A percentile compares a stretch with the other conserved stretches of the same genome.
Evolutionary conservation across 2,888 invertebrate species (phyloP).

Genomic region (Anoplius nigerrimus): DNA sequence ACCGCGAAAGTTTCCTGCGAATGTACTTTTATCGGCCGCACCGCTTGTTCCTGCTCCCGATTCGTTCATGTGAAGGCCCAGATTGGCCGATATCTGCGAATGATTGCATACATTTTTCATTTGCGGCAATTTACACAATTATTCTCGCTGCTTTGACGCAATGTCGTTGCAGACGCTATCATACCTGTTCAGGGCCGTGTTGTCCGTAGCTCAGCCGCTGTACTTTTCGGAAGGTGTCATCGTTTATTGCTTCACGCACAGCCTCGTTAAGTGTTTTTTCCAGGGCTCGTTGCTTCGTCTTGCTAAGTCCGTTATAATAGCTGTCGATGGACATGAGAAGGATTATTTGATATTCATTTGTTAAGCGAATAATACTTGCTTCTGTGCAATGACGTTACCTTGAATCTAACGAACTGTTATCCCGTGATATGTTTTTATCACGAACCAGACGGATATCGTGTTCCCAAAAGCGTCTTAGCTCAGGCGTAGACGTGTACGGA

Average conservation of each 20-base stretch:
- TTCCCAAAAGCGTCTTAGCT: constrained; percentile 84
- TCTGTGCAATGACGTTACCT: constrained; percentile 49
- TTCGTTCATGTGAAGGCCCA: constrained; percentile 55
- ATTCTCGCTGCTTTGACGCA: too few relatives aligned
- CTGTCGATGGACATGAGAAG: constrained; percentile 66
- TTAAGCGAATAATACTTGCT: neutral
- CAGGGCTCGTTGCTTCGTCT: constrained; percentile 76
- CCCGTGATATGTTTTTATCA: constrained; percentile 75
- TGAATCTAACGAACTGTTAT: constrained; percentile 67
- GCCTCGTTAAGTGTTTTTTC: constrained; percentile 81
- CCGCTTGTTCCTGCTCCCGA: constrained; percentile 17
- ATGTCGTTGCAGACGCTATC: neutral
- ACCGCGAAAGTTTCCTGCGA: constrained; percentile 41
- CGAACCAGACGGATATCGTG: constrained; percentile 86
- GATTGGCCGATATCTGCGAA: constrained; percentile 60
- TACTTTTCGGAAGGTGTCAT: constrained; percentile 84
- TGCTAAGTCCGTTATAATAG: constrained; percentile 76
- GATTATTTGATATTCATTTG: neutral
- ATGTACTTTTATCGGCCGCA: constrained; percentile 13
- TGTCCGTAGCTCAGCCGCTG: constrained; percentile 85
- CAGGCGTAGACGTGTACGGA: constrained; percentile 85
- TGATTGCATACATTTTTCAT: neutral
- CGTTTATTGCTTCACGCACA: constrained; percentile 80
- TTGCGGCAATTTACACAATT: too few relatives aligned
- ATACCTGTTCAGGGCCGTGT: constrained; percentile 82